Conservation (phyloP, 1,140 invertebrate species). For the Amyelois transitella region DNA sequence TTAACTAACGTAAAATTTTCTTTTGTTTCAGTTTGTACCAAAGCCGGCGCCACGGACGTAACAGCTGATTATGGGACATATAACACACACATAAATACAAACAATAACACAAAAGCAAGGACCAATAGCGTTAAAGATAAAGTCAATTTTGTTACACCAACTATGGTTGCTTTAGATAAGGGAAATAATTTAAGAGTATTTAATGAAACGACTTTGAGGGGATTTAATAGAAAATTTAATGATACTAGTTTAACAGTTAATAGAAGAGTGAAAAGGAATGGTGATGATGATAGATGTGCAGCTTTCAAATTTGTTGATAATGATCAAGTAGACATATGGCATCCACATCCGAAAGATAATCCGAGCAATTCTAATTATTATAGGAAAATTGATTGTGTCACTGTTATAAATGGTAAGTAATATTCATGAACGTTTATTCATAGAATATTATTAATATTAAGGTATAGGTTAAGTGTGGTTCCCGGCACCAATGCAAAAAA, state of each 20-base stretch:
- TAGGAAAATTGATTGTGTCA: conserved; percentile 43
- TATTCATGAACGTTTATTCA: background rate
- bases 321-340: conserved; percentile 34
- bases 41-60: conserved; percentile 22
- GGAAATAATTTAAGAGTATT: background rate
- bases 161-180: background rate
- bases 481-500: too few species aligned
- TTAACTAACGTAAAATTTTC: background rate
- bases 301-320: conserved; percentile 30
- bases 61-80: conserved; percentile 37
- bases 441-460: too few species aligned
- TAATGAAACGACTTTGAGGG: conserved; percentile 3
- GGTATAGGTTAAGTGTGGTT: too few species aligned
- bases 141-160: background rate
- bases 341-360: conserved; percentile 39
- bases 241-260: conserved; percentile 7
- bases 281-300: conserved; percentile 30
- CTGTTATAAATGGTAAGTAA: conserved; percentile 47
- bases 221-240: background rate
- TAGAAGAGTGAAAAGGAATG: conserved; percentile 35
- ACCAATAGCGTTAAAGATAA: conserved; percentile 6
- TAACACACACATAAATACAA: conserved; percentile 15
- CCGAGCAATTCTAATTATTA: conserved; percentile 36
- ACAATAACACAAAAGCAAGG: background rate
- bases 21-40: conserved; percentile 49